Percentiles rank a stretch among this genome's conserved stretches.
Conservation (phyloP, 1,140 invertebrate species). For the Ceratina japonica region DNA sequence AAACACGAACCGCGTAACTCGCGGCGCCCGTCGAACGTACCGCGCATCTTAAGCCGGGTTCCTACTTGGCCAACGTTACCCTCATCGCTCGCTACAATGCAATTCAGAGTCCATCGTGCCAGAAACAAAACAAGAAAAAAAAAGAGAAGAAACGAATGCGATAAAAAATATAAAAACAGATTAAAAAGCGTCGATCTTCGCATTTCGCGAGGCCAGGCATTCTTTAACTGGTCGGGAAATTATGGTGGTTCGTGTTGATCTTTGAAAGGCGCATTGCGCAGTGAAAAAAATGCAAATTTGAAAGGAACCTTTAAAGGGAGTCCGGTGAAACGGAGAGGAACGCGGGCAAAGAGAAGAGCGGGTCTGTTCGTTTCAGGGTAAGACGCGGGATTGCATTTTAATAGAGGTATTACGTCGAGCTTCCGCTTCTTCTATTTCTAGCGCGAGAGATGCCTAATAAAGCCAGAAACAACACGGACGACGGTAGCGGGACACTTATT, state of each 20-base stretch:
- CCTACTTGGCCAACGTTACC: too few species aligned
- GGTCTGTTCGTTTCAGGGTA: conserved; percentile 19
- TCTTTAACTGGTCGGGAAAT: too few species aligned
- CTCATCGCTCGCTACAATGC: too few species aligned
- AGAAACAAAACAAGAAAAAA: too few species aligned
- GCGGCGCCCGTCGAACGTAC: not conserved
- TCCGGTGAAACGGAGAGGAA: not conserved
- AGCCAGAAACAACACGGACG: conserved; percentile 26
- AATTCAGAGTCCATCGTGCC: too few species aligned
- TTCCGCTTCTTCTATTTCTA: conserved; percentile 10
- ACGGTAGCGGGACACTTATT: not conserved
- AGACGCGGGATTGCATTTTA: conserved; percentile 69
- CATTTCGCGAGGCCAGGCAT: too few species aligned
- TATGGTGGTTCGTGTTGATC: too few species aligned
- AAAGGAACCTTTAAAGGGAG: not conserved
- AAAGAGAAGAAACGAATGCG: too few species aligned
- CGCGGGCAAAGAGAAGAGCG: not conserved
- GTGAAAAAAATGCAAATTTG: not conserved
- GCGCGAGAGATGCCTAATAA: conserved; percentile 49
- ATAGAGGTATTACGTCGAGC: conserved; percentile 65
- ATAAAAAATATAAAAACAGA: too few species aligned
- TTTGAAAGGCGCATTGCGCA: too few species aligned
- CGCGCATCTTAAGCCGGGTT: too few species aligned
- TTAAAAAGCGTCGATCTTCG: too few species aligned
- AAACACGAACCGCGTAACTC: conserved; percentile 18